Evolutionary conservation across 2,888 invertebrate species (phyloP).

Genomic region (Amiota communis): DNA sequence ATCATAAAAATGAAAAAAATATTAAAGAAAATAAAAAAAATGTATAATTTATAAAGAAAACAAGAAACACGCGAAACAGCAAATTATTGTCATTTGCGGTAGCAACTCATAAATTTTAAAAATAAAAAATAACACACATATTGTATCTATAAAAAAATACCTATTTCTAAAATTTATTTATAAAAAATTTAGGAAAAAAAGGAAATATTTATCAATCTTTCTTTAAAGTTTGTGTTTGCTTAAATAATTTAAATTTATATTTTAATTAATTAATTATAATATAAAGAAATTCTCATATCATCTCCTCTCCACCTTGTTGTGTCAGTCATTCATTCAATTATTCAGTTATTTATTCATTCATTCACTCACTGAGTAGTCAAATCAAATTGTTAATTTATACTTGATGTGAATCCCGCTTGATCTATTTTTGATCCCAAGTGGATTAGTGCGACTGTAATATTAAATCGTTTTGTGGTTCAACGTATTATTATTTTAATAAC

Average conservation of each 20-base stretch:
- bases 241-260: too few relatives aligned
- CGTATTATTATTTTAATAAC: conserved; percentile 51
- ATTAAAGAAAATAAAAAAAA: neutral
- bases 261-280: too few relatives aligned
- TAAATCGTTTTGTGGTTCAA: conserved; percentile 62
- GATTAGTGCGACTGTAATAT: conserved; percentile 67
- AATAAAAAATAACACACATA: neutral
- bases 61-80: neutral
- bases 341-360: too few relatives aligned
- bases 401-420: conserved; percentile 62
- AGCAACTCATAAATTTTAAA: conserved; percentile 2
- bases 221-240: too few relatives aligned
- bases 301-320: too few relatives aligned
- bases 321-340: too few relatives aligned
- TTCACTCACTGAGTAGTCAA: conserved; percentile 23
- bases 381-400: conserved; percentile 62
- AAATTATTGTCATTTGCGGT: conserved; percentile 14
- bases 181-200: too few relatives aligned
- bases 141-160: too few relatives aligned
- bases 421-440: conserved; percentile 67
- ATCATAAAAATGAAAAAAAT: conserved; percentile 17
- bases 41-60: conserved; percentile 11
- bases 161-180: too few relatives aligned
- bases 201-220: too few relatives aligned
- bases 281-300: too few relatives aligned